Percentiles rank a stretch among this genome's conserved stretches.
These are phyloP conservation scores for Muscicapa striata DNA, from an alignment of 2,797 vertebrate species.

Conservation along the genomic window DNA sequence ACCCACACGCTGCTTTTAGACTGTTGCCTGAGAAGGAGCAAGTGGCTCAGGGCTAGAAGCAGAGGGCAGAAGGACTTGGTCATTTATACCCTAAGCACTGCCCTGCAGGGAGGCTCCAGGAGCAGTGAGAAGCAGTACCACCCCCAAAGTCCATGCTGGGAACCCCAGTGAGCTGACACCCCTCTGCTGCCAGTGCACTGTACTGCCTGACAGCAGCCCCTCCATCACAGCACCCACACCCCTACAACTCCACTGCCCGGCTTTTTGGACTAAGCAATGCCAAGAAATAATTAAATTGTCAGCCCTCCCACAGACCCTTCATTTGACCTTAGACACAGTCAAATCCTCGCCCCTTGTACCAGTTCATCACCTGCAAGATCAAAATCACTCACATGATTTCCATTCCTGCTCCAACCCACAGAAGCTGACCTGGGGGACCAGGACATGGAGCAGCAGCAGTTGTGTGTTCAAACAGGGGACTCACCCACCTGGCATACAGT, in stretches of 20 bases:
- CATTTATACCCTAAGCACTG: not conserved
- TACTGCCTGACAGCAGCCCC: not conserved
- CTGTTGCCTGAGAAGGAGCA: not conserved
- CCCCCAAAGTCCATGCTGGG: rapidly evolving
- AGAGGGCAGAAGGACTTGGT: not conserved
- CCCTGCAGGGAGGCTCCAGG: not conserved
- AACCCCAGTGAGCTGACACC: not conserved
- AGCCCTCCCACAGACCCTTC: not conserved
- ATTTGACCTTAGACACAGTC: not conserved
- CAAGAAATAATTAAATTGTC: not conserved
- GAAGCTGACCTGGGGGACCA: not conserved
- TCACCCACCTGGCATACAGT: no score
- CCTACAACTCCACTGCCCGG: rapidly evolving
- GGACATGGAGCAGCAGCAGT: not conserved
- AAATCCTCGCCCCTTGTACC: not conserved
- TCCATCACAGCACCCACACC: not conserved
- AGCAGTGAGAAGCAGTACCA: not conserved
- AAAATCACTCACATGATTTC: not conserved
- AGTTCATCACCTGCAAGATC: not conserved
- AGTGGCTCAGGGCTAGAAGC: not conserved
- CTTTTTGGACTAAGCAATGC: not conserved
- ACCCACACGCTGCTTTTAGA: rapidly evolving
- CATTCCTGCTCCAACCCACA: not conserved
- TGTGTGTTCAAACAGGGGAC: not conserved
- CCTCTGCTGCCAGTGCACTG: not conserved